Evolutionary conservation across 2,888 invertebrate genomes (phyloP).

Genomic region (Mimachlamys varia): DNA sequence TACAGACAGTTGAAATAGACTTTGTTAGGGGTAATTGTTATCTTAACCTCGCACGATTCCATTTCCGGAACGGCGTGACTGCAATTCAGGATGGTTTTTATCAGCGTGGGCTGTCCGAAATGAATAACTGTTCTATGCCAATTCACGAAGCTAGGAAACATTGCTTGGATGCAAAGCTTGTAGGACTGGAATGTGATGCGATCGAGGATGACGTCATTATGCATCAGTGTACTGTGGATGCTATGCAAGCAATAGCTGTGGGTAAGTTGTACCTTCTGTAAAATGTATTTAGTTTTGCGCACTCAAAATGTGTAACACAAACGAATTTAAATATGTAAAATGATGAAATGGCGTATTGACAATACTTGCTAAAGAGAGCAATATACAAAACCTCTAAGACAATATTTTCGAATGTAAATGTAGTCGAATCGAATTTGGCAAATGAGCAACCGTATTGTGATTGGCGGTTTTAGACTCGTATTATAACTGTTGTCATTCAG

Average conservation of each 20-base stretch:
- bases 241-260: constrained; percentile 58
- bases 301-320: too few species aligned
- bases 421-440: too few species aligned
- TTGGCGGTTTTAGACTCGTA: too few species aligned
- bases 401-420: too few species aligned
- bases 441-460: too few species aligned
- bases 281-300: too few species aligned
- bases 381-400: too few species aligned
- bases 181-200: constrained; percentile 47
- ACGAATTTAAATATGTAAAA: too few species aligned
- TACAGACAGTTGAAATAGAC: constrained; percentile 1
- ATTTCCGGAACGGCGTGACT: constrained; percentile 49
- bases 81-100: constrained; percentile 48
- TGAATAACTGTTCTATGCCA: constrained; percentile 59
- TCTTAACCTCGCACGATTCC: constrained; percentile 38
- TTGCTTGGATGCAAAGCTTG: constrained; percentile 37
- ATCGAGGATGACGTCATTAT: constrained; percentile 57
- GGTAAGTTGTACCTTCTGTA: constrained; percentile 48
- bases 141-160: constrained; percentile 53
- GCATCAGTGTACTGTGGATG: constrained; percentile 59
- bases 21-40: constrained; percentile 40
- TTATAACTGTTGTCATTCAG: too few species aligned
- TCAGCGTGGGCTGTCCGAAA: constrained; percentile 51
- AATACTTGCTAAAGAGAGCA: too few species aligned
- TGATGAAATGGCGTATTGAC: too few species aligned